These are phyloP conservation scores for Metopia argyrocephala DNA, from an alignment of 2,888 invertebrate genomes.

Conservation along the genomic window DNA sequence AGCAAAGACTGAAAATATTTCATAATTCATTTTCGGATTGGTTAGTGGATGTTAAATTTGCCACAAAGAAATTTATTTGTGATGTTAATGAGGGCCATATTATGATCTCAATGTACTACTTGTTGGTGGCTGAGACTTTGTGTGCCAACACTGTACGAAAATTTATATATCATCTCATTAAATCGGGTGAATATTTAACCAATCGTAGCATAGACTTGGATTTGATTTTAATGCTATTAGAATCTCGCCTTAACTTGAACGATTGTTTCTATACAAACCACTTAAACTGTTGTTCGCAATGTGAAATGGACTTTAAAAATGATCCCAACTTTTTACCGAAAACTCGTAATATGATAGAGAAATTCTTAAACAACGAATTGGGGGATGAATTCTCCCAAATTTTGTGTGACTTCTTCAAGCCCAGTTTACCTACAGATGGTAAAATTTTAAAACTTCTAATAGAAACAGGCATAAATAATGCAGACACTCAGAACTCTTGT, in stretches of 20 bases:
- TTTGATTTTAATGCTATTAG: constrained; percentile 76
- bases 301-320: constrained; percentile 77
- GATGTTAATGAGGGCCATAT: constrained; percentile 92
- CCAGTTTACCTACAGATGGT: constrained; percentile 84
- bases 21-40: constrained; percentile 97
- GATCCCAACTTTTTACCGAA: constrained; percentile 77
- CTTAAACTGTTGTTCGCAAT: constrained; percentile 77
- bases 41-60: constrained; percentile 98
- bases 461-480: constrained; percentile 85
- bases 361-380: constrained; percentile 78
- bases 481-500: constrained; percentile 77
- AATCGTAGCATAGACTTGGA: constrained; percentile 76
- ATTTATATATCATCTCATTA: constrained; percentile 85
- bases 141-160: constrained; percentile 87
- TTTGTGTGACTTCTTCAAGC: constrained; percentile 80
- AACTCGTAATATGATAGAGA: constrained; percentile 76
- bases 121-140: constrained; percentile 84
- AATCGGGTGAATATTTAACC: constrained; percentile 82
- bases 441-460: constrained; percentile 85
- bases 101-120: constrained; percentile 90
- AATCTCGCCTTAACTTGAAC: constrained; percentile 77
- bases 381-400: constrained; percentile 77
- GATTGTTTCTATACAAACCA: constrained; percentile 80
- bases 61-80: constrained; percentile 95
- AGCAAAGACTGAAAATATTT: constrained; percentile 82